Evolutionary conservation across 2,797 vertebrate species (phyloP), one percentile per base, ranked within the genome.

Genomic region (Kryptopterus vitreolus): DNA sequence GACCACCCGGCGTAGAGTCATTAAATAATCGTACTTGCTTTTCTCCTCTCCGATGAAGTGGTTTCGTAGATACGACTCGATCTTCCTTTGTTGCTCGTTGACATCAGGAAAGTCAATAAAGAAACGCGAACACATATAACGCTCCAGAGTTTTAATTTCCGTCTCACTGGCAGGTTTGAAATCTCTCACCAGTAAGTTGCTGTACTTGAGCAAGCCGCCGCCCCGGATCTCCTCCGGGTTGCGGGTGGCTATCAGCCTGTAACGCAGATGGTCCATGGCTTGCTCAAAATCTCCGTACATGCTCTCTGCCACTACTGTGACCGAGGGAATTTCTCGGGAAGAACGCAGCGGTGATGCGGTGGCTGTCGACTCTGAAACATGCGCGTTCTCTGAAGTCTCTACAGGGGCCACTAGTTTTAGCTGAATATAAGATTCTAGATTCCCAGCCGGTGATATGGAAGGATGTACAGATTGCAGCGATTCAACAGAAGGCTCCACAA

Each of bases 41-140:
- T 95, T 95, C 90, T 96, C 98, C 86, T 99, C 98, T 12, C 97
- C 98, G 0, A 98, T 96, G 88, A 99, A 99, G 91, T 99, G 98
- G 91, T 97, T 98, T 85, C 90, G 94, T 86, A 99, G 92, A 87
- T 99, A 99, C 4, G 97, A 98, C 90, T 99, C 96, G 78, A 99
- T 97, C 90, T 97, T 98, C 87, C 94, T 93, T 86, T 97, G 95
- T 89, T 99, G 98, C 87, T 98, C 96, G 20, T 92, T 92, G 81
- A 99, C 93, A 11, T 98, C 95, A 1, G 97, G 96, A 90, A 99
- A 99, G 89, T 99, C 98, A 38, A 99, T 99, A 91, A 99, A 99
- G 90, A 99, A 99, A 22, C 97, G 94, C 1, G 98, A 99, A 90
- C 98, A 99, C 98, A 99, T 99, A 87, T 99, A 99, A 73, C 98